Evolutionary conservation across 2,113 vertebrate genomes (phyloP).

Genomic region (Megaceryle torquata): DNA sequence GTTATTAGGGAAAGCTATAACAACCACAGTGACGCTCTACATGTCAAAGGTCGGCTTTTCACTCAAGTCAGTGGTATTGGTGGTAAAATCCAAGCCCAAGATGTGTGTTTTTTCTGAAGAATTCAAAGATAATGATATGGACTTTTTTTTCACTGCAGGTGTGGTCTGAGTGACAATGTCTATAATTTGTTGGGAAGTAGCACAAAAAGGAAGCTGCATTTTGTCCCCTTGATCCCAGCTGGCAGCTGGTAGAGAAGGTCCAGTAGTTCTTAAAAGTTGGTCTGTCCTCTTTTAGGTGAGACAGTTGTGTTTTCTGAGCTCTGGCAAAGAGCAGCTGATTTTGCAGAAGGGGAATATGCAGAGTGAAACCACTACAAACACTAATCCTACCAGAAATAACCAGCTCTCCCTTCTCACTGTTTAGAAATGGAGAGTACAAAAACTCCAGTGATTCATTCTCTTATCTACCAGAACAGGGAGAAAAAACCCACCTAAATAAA

Average conservation of each 20-base stretch:
- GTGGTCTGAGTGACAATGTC: neutral
- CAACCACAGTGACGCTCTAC: constrained; percentile 13
- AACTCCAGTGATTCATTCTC: constrained; percentile 59
- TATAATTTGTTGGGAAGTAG: neutral
- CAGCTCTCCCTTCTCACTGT: neutral
- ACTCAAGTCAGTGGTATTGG: constrained; percentile 23
- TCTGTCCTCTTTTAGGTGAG: neutral
- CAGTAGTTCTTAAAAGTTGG: neutral
- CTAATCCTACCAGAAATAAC: constrained; percentile 30
- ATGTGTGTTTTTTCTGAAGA: neutral
- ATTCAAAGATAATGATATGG: neutral
- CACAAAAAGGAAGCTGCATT: neutral
- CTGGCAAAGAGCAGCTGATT: neutral
- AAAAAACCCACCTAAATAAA: constrained; percentile 35
- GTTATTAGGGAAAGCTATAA: constrained; percentile 27
- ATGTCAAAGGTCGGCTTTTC: neutral
- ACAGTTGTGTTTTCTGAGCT: neutral
- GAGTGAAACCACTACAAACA: constrained; percentile 11
- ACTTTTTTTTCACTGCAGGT: neutral
- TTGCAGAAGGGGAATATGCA: constrained; percentile 13
- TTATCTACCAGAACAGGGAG: constrained; percentile 22
- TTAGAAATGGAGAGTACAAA: constrained; percentile 58
- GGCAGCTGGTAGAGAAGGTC: neutral
- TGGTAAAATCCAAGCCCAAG: constrained; percentile 30
- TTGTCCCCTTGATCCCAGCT: neutral